Evolutionary conservation across 2,888 invertebrate genomes (phyloP).

Genomic region (Acrobasis repandana): DNA sequence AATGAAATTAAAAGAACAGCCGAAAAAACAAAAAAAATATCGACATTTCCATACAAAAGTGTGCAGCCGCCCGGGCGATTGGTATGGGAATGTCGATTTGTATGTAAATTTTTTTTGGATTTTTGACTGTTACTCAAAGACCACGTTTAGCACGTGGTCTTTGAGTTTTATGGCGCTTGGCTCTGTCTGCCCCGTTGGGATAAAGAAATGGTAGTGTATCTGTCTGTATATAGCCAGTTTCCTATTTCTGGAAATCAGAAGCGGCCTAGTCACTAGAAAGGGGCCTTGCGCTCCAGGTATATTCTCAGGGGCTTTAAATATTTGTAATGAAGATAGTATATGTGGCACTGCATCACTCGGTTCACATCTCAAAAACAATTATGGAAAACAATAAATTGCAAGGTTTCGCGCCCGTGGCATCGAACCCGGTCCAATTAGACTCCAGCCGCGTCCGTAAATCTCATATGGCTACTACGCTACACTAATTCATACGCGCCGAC

Average conservation of each 20-base stretch:
- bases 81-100: too few species aligned
- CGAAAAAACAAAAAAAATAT: too few species aligned
- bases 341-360: constrained; percentile 50
- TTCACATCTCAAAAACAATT: constrained; percentile 75
- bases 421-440: constrained; percentile 78
- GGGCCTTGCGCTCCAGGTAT: neutral
- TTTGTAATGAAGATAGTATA: constrained; percentile 57
- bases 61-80: too few species aligned
- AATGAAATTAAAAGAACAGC: too few species aligned
- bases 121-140: too few species aligned
- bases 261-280: neutral
- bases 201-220: too few species aligned
- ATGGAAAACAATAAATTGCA: constrained; percentile 76
- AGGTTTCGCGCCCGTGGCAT: constrained; percentile 74
- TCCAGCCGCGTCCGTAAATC: constrained; percentile 71
- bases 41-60: too few species aligned
- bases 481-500: constrained; percentile 76
- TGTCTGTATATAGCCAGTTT: too few species aligned
- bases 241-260: neutral
- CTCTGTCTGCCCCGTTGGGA: too few species aligned
- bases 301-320: constrained; percentile 33
- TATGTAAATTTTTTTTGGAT: too few species aligned
- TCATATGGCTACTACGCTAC: constrained; percentile 76
- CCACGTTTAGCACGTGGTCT: too few species aligned
- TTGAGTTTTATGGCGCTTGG: too few species aligned